Percentiles rank a stretch among this genome's conserved stretches.
phyloP scores from a whole-genome alignment of 2,113 vertebrate species.

The Taxidea taxus region DNA sequence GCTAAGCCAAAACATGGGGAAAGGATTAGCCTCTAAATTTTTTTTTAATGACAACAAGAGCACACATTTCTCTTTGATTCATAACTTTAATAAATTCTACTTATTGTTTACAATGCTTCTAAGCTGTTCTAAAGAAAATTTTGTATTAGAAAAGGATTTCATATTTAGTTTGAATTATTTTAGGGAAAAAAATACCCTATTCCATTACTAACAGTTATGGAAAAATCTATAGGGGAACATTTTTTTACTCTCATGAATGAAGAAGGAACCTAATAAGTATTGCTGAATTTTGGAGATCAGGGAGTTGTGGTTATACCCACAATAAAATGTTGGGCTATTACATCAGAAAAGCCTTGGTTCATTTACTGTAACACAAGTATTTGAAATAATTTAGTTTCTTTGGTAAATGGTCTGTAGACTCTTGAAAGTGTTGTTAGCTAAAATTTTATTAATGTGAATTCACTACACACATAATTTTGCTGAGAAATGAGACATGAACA shows the following conservation, averaged over 20 bases:
- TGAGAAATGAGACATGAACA: constrained; percentile 63
- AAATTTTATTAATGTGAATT: constrained; percentile 69
- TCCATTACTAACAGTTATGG: background rate
- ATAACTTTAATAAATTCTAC: constrained; percentile 53
- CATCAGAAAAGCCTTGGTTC: constrained; percentile 50
- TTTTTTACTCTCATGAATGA: constrained; percentile 36
- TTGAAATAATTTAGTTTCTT: constrained; percentile 64
- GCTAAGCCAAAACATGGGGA: background rate
- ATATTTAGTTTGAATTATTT: constrained; percentile 26
- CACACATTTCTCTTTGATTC: constrained; percentile 45
- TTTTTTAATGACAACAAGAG: background rate
- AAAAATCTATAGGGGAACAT: constrained; percentile 15
- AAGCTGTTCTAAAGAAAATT: constrained; percentile 32
- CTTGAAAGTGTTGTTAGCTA: constrained; percentile 52
- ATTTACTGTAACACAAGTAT: constrained; percentile 64
- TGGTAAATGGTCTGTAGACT: constrained; percentile 65
- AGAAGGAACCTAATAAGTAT: constrained; percentile 26
- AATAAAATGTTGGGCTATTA: constrained; percentile 35
- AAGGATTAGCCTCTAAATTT: background rate
- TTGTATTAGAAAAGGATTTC: constrained; percentile 35
- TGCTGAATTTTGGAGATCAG: constrained; percentile 26
- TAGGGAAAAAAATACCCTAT: background rate
- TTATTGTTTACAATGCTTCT: background rate
- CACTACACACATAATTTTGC: constrained; percentile 55
- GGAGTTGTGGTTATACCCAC: constrained; percentile 4